These are phyloP conservation scores for Lutjanus campechanus DNA, from an alignment of 2,797 vertebrate species.

Conservation along the genomic window DNA sequence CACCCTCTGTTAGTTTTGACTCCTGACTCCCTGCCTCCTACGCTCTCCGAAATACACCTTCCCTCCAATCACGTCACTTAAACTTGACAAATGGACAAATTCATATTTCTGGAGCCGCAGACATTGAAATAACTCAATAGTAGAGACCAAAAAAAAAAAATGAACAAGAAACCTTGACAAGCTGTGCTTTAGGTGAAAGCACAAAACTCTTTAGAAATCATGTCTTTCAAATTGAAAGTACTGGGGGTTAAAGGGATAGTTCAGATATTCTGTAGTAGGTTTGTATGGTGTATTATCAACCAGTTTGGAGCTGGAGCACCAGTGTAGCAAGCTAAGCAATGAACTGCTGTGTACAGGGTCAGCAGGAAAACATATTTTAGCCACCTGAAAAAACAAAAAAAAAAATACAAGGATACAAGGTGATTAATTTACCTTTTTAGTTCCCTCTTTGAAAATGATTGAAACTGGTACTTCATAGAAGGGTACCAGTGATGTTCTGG, in stretches of 20 bases:
- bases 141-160: background rate
- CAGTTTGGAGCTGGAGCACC: too few species aligned
- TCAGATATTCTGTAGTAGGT: too few species aligned
- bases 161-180: conserved; percentile 16
- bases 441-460: too few species aligned
- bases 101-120: conserved; percentile 34
- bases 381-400: too few species aligned
- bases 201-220: background rate
- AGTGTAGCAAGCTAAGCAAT: too few species aligned
- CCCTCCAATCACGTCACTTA: conserved; percentile 61
- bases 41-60: conserved; percentile 69
- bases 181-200: conserved; percentile 4
- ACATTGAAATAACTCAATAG: conserved; percentile 2
- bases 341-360: too few species aligned
- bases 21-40: conserved; percentile 72
- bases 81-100: conserved; percentile 62
- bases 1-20: conserved; percentile 72
- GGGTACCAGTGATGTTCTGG: too few species aligned
- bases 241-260: background rate
- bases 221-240: conserved; percentile 1
- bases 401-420: too few species aligned
- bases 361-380: too few species aligned
- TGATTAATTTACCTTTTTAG: too few species aligned
- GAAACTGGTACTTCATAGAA: too few species aligned
- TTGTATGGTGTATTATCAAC: too few species aligned